phyloP scores from a whole-genome alignment of 2,888 invertebrate genomes.

The Venusia cambrica region DNA sequence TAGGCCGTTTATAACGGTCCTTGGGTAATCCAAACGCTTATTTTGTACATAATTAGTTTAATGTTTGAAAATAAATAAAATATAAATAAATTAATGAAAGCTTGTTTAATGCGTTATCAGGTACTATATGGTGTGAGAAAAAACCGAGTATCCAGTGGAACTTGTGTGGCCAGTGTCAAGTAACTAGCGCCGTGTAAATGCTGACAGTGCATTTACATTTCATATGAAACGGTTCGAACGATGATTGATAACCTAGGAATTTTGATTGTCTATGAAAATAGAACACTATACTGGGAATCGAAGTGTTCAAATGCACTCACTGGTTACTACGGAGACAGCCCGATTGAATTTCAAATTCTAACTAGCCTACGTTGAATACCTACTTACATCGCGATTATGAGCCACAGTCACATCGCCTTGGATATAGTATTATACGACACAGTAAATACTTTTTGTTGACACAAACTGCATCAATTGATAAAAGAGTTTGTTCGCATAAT shows the following conservation, averaged over 20 bases:
- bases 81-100: slow-evolving; percentile 41
- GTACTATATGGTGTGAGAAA: slow-evolving; percentile 49
- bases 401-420: slow-evolving; percentile 8
- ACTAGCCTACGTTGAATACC: slow-evolving; percentile 7
- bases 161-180: slow-evolving; percentile 47
- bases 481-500: slow-evolving; percentile 16
- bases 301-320: slow-evolving; percentile 24
- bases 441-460: too few relatives aligned
- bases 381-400: too few relatives aligned
- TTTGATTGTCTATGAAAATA: slow-evolving; percentile 53
- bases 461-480: slow-evolving; percentile 22
- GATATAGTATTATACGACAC: slow-evolving; percentile 3
- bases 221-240: slow-evolving; percentile 59
- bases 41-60: too few relatives aligned
- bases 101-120: too few relatives aligned
- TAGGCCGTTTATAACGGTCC: too few relatives aligned
- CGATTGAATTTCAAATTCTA: slow-evolving; percentile 21
- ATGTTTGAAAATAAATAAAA: too few relatives aligned
- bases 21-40: too few relatives aligned
- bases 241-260: slow-evolving; percentile 50
- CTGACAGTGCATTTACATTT: slow-evolving; percentile 59
- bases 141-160: slow-evolving; percentile 39
- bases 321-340: slow-evolving; percentile 10
- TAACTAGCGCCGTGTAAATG: slow-evolving; percentile 52
- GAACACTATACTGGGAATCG: slow-evolving; percentile 45